phyloP scores from a whole-genome alignment of 1,140 invertebrate species.

The Steinernema khuongi region DNA sequence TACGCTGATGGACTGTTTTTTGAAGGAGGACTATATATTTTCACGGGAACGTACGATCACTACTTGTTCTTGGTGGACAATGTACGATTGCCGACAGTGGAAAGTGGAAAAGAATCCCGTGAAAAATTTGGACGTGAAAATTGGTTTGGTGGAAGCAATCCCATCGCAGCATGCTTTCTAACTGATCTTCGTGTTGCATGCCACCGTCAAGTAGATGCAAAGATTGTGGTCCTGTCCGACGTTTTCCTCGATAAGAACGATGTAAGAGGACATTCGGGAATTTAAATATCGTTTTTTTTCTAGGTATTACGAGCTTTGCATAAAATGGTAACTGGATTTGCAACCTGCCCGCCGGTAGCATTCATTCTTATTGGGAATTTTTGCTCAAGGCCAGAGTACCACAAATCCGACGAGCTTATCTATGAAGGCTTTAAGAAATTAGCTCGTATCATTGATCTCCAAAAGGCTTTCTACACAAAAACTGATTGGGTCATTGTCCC shows the following conservation, averaged over 20 bases:
- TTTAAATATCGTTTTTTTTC: not conserved
- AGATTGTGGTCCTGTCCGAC: not conserved
- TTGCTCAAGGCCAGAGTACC: not conserved
- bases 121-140: conserved; percentile 1
- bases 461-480: not conserved
- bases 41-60: not conserved
- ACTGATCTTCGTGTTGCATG: not conserved
- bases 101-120: not conserved
- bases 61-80: not conserved
- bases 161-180: not conserved
- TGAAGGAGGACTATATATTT: not conserved
- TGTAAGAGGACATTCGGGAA: not conserved
- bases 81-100: not conserved
- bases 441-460: not conserved
- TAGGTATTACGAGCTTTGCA: not conserved
- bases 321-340: not conserved
- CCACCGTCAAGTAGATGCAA: not conserved
- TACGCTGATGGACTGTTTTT: not conserved
- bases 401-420: not conserved
- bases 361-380: not conserved
- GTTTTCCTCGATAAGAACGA: not conserved
- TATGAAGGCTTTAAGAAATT: conserved; percentile 4
- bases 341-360: conserved; percentile 1
- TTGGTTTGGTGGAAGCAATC: not conserved
- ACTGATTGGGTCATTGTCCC: conserved; percentile 2